Evolutionary conservation across 2,888 invertebrate genomes (phyloP), one percentile per base, ranked within the genome.

Genomic region (Dicranocentrus wangi): DNA sequence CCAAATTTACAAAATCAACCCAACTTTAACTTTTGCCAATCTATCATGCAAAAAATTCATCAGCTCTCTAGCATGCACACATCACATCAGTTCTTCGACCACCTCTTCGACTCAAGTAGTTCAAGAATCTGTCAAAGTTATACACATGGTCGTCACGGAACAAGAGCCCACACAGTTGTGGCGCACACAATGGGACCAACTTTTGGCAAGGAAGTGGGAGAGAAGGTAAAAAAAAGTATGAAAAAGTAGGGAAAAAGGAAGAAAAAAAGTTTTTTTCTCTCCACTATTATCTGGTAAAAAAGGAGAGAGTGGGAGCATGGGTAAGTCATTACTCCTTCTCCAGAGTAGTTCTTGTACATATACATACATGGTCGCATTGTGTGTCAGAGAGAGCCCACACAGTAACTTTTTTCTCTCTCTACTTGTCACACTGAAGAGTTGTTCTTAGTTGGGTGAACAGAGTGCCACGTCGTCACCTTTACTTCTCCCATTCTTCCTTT

Each of bases 371-470:
- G n/a, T n/a, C n/a, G n/a, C n/a, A n/a, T n/a, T n/a, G n/a, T n/a
- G n/a, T n/a, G n/a, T n/a, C n/a, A n/a, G 32, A 32, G 10, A n/a
- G 10, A 32, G 32, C 32, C 32, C n/a, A n/a, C n/a, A 19, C 17
- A 51, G 51, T 51, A 51, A 51, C 51, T 51, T 51, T 51, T 32
- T 32, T 32, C 10, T n/a, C n/a, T n/a, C n/a, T n/a, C 43, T 43
- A 13, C 51, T 51, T 51, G 51, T 17, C 51, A 51, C 51, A 51
- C 51, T 51, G 51, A 51, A 51, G 51, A 51, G 5, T 17, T 19
- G 51, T 51, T 51, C 51, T 51, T 51, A 1, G 17, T 51, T 51
- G 17, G 19, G 8, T 17, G 51, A 17, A 19, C 19, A 51, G 51
- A 51, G 19, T 17, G 51, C 3, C 19, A 51, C 19, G 51, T 51